phyloP scores from a whole-genome alignment of 1,140 invertebrate species.

The Sinonovacula constricta region DNA sequence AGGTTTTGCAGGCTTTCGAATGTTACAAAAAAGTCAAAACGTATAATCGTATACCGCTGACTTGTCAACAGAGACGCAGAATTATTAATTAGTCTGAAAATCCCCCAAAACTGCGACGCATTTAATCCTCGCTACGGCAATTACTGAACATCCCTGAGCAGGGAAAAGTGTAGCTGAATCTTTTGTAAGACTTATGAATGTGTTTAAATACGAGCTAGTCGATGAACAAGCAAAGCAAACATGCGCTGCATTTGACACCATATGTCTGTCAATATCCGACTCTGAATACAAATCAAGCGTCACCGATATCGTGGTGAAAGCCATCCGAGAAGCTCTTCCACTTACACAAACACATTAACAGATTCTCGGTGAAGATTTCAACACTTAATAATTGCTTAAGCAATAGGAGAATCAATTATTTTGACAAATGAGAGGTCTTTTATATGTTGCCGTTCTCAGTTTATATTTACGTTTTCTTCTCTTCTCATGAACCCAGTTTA shows the following conservation, averaged over 20 bases:
- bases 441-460: constrained; percentile 19
- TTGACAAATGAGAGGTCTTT: constrained; percentile 44
- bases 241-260: background rate
- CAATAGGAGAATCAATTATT: constrained; percentile 50
- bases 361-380: constrained; percentile 46
- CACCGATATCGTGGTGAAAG: constrained; percentile 42
- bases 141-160: too few relatives aligned
- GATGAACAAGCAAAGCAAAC: background rate
- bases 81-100: too few relatives aligned
- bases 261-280: constrained; percentile 10
- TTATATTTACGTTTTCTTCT: constrained; percentile 25
- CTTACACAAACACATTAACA: constrained; percentile 54
- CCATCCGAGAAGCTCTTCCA: constrained; percentile 14
- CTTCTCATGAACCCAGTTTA: too few relatives aligned
- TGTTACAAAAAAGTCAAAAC: too few relatives aligned
- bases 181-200: too few relatives aligned
- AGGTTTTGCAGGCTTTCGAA: too few relatives aligned
- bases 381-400: constrained; percentile 51
- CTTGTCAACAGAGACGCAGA: too few relatives aligned
- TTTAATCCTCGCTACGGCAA: too few relatives aligned
- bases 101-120: too few relatives aligned
- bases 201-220: background rate
- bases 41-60: too few relatives aligned
- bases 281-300: constrained; percentile 46
- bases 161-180: too few relatives aligned